Evolutionary conservation across 1,140 invertebrate genomes (phyloP).

Genomic region (Drosophila subpulchrella): DNA sequence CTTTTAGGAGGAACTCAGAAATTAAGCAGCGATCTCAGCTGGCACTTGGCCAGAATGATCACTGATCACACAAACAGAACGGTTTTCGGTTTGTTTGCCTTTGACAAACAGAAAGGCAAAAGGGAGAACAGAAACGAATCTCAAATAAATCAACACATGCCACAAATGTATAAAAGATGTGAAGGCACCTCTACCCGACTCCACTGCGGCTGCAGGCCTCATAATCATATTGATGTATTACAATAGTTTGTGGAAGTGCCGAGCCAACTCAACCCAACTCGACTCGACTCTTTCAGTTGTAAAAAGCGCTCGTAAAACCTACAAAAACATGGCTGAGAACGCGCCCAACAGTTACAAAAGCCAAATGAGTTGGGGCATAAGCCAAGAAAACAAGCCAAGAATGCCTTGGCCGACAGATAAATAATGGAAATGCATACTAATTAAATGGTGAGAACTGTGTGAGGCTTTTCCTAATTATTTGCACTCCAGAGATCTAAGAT

Average conservation of each 20-base stretch:
- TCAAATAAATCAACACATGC: conserved; percentile 78
- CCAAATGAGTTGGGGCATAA: conserved; percentile 39
- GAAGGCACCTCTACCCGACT: conserved; percentile 11
- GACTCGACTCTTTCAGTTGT: conserved; percentile 23
- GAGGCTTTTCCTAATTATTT: conserved; percentile 48
- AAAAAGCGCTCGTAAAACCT: conserved; percentile 65
- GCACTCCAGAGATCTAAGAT: conserved; percentile 42
- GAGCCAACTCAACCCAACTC: conserved; percentile 1
- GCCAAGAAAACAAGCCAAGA: conserved; percentile 26
- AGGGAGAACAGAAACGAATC: conserved; percentile 55
- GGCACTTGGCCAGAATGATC: conserved; percentile 26
- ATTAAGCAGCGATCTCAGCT: conserved; percentile 33
- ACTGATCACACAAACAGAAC: conserved; percentile 46
- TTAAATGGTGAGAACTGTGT: conserved; percentile 68
- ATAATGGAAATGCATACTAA: conserved; percentile 74
- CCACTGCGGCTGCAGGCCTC: conserved; percentile 43
- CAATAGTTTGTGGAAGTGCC: conserved; percentile 68
- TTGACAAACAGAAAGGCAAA: conserved; percentile 62
- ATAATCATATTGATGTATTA: conserved; percentile 80
- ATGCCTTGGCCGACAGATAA: conserved; percentile 60
- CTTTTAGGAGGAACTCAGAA: conserved; percentile 17
- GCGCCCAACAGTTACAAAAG: conserved; percentile 49
- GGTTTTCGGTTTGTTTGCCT: conserved; percentile 57
- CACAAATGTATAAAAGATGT: conserved; percentile 42
- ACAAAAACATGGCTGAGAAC: conserved; percentile 63